Evolutionary conservation across 2,888 invertebrate genomes (phyloP), one percentile per base, ranked within the genome.

Genomic region (Tenodera sinensis): DNA sequence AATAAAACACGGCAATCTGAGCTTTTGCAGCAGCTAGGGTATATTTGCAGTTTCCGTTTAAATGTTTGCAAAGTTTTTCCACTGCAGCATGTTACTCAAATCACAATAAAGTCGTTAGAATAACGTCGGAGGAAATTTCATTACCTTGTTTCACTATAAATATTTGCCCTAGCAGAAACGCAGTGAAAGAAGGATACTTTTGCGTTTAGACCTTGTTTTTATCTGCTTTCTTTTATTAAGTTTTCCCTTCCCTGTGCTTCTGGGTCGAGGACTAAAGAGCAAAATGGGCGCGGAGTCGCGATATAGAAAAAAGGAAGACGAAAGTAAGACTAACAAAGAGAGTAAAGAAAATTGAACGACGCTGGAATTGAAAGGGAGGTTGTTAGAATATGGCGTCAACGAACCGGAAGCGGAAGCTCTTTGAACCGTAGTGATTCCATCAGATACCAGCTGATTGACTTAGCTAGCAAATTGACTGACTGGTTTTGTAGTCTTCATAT

Each of bases 341-440:
- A 71, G 54, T 71, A 71, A 71, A 71, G 87, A 83, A 87, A 87
- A n/a, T 28, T 83, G 86, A n/a, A 85, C 81, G 87, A 87, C 20
- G 83, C 83, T 83, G 83, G 87, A 87, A 87, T 87, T 87, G 87
- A 83, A 87, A 87, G 83, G 87, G 27, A 82, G 87, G 81, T 87
- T 87, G 87, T 87, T 87, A 87, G 87, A 87, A 87, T 87, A 87
- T 87, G 83, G 15, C 34, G 82, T 12, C 87, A 87, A 87, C 87
- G 87, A 87, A 87, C 87, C 83, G 54, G 87, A 87, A 87, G 81
- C 15, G 82, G 83, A 87, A 87, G 87, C 83, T 20, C 87, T 34
- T 25, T 87, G 82, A 87, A 87, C 87, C 30, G 87, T 25, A 28
- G 82, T 82, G 87, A 87, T 83, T 87, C 83, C 42, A 87, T 87